Percentiles rank a stretch among this genome's conserved stretches.
Evolutionary conservation across 2,113 vertebrate species (phyloP).

Genomic region (Dissostichus mawsoni): DNA sequence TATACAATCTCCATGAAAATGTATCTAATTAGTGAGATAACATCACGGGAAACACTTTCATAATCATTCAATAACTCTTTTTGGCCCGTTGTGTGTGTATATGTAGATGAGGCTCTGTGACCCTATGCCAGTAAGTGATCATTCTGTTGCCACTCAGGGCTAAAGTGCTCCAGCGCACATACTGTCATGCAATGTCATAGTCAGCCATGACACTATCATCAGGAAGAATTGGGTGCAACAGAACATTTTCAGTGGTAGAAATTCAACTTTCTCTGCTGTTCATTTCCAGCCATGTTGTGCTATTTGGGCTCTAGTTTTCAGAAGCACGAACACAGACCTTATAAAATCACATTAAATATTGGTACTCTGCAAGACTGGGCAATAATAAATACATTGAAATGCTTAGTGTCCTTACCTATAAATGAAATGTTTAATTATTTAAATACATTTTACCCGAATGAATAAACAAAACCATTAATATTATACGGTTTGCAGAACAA

Average conservation of each 20-base stretch:
- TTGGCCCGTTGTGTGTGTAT: constrained; percentile 17
- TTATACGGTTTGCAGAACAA: not conserved
- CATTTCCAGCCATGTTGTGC: not conserved
- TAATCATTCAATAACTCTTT: constrained; percentile 35
- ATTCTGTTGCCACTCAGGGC: constrained; percentile 34
- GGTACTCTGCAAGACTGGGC: not conserved
- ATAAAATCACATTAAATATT: constrained; percentile 21
- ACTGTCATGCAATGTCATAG: constrained; percentile 53
- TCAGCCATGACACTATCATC: constrained; percentile 51
- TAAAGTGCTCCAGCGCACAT: constrained; percentile 37
- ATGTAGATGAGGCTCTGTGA: constrained; percentile 34
- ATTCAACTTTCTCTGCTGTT: constrained; percentile 13
- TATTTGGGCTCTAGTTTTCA: constrained; percentile 10
- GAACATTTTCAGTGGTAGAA: constrained; percentile 38
- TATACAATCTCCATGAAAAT: constrained; percentile 40
- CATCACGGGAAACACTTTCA: constrained; percentile 32
- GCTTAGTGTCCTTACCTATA: not conserved
- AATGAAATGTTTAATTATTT: not conserved
- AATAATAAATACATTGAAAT: constrained; percentile 5
- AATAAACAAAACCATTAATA: not conserved
- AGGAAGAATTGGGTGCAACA: constrained; percentile 47
- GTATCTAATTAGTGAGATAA: constrained; percentile 42
- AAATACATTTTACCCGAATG: not conserved
- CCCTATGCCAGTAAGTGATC: constrained; percentile 43
- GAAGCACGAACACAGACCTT: constrained; percentile 3